phyloP scores from a whole-genome alignment of 1,140 invertebrate genomes.

The Pseudomyrmex cubaensis region DNA sequence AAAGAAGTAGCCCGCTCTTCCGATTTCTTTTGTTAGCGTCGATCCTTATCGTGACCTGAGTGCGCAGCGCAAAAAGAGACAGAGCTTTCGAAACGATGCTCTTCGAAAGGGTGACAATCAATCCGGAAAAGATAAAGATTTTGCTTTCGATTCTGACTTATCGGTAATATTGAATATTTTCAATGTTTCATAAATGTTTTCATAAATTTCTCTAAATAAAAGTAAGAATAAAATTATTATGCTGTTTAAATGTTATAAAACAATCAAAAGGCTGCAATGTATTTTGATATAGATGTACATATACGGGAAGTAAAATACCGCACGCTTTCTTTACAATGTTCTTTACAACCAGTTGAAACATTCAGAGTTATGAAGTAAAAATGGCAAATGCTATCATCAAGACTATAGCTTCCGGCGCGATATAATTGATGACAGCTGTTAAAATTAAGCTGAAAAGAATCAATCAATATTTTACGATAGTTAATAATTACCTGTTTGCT shows the following conservation, averaged over 20 bases:
- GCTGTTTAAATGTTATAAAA: not conserved
- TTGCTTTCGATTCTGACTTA: conserved; percentile 69
- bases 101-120: conserved; percentile 61
- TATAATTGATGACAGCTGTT: conserved; percentile 69
- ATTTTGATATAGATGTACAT: not conserved
- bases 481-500: conserved; percentile 70
- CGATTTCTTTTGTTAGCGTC: conserved; percentile 59
- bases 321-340: not conserved
- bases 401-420: conserved; percentile 45
- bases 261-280: not conserved
- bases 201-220: not conserved
- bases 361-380: not conserved
- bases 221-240: not conserved
- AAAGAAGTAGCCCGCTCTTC: conserved; percentile 41
- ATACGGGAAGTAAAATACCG: too few relatives aligned
- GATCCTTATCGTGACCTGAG: conserved; percentile 67
- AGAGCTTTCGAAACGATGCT: conserved; percentile 3
- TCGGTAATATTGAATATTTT: conserved; percentile 24
- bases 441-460: conserved; percentile 71
- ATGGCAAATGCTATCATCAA: conserved; percentile 37
- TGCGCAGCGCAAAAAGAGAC: conserved; percentile 46
- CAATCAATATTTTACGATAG: conserved; percentile 78
- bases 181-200: not conserved
- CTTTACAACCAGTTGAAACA: not conserved
- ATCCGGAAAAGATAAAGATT: conserved; percentile 47